phyloP scores from a whole-genome alignment of 1,140 invertebrate genomes.

The Dendroctonus valens region DNA sequence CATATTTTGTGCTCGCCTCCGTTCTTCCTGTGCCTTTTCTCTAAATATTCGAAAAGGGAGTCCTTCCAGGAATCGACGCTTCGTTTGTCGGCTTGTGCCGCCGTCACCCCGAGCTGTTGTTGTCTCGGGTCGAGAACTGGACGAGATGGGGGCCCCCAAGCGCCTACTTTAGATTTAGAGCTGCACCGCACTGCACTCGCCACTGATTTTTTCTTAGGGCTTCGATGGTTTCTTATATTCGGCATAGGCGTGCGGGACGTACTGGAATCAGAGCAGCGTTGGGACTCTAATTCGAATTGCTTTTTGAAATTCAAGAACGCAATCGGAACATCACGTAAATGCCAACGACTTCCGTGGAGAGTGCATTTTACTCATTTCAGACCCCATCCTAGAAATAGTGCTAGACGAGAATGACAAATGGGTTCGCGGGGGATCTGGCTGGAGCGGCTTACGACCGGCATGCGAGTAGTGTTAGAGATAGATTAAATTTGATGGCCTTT shows the following conservation, averaged over 20 bases:
- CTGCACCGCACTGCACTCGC: slow-evolving; percentile 2
- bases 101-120: slow-evolving; percentile 18
- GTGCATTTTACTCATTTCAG: slow-evolving; percentile 5
- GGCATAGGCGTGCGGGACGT: not conserved
- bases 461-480: too few relatives aligned
- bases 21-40: not conserved
- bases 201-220: slow-evolving; percentile 4
- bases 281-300: too few relatives aligned
- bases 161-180: not conserved
- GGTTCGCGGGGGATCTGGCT: slow-evolving; percentile 13
- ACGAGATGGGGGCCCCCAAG: not conserved
- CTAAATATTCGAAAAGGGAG: not conserved
- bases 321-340: not conserved
- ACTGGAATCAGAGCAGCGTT: not conserved
- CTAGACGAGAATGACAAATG: slow-evolving; percentile 17
- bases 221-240: not conserved
- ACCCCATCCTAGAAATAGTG: slow-evolving; percentile 11
- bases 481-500: too few relatives aligned
- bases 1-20: not conserved
- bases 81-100: slow-evolving; percentile 15
- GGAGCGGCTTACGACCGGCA: too few relatives aligned
- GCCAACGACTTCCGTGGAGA: slow-evolving; percentile 14
- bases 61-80: slow-evolving; percentile 18
- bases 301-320: too few relatives aligned
- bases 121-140: slow-evolving; percentile 8